Evolutionary conservation across 2,888 invertebrate species (phyloP).

Genomic region (Cryptosula pallasiana): DNA sequence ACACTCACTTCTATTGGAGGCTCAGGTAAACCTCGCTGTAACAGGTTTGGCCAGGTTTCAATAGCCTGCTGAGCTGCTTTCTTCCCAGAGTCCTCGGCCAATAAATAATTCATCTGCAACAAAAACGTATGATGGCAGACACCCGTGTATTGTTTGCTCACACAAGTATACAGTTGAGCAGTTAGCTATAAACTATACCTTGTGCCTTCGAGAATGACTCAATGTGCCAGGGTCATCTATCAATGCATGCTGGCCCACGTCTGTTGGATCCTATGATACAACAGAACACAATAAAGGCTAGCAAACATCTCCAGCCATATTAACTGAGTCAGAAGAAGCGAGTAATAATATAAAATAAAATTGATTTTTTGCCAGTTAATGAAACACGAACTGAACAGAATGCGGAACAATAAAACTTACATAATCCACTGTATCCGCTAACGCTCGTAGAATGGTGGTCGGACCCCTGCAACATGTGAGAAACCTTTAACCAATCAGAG

Average conservation of each 20-base stretch:
- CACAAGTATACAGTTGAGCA: too few species aligned
- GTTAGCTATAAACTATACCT: too few species aligned
- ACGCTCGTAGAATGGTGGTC: not conserved
- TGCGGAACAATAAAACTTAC: not conserved
- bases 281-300: too few species aligned
- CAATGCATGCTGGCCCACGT: not conserved
- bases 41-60: not conserved
- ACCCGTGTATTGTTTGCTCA: too few species aligned
- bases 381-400: too few species aligned
- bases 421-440: constrained; percentile 20
- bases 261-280: not conserved
- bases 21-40: not conserved
- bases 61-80: not conserved
- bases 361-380: too few species aligned
- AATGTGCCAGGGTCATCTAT: not conserved
- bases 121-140: too few species aligned
- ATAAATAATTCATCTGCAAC: not conserved
- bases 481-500: too few species aligned
- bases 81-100: not conserved
- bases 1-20: not conserved
- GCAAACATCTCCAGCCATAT: too few species aligned
- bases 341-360: too few species aligned
- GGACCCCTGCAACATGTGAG: constrained; percentile 7
- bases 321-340: too few species aligned
- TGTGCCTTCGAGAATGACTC: too few species aligned